Conservation (phyloP, 2,888 invertebrate genomes). For the Prosopocoilus inquinatus region DNA sequence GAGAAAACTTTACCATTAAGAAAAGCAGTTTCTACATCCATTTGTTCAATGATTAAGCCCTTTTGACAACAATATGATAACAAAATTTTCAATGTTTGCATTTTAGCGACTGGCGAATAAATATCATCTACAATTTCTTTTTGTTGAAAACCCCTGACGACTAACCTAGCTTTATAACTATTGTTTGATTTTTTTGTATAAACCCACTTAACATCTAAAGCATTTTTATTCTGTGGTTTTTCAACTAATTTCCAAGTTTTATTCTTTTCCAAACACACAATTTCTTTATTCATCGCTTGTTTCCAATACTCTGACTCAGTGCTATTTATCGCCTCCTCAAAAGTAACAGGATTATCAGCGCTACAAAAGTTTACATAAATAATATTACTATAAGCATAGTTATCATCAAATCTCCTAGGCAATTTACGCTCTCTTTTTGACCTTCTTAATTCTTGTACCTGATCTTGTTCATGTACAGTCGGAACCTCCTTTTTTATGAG, state of each 20-base stretch:
- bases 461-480: no score
- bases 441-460: no score
- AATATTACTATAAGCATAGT: not conserved
- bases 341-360: conserved; percentile 12
- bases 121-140: conserved; percentile 9
- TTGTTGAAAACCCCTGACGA: conserved; percentile 13
- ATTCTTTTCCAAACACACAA: conserved; percentile 20
- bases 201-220: conserved; percentile 22
- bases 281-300: conserved; percentile 19
- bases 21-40: conserved; percentile 9
- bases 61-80: conserved; percentile 22
- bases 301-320: conserved; percentile 18
- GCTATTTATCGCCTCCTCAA: conserved; percentile 19
- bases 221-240: conserved; percentile 17
- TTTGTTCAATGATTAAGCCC: conserved; percentile 19
- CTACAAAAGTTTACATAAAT: conserved; percentile 14
- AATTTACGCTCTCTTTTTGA: conserved; percentile 4
- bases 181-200: conserved; percentile 18
- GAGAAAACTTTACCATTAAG: conserved; percentile 10
- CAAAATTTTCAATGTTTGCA: conserved; percentile 12
- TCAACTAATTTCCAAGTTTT: conserved; percentile 16
- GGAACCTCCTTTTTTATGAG: not conserved
- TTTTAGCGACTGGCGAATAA: conserved; percentile 16
- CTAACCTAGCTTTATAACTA: conserved; percentile 17
- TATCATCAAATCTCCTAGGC: conserved; percentile 13